Evolutionary conservation across 2,888 invertebrate genomes (phyloP), one percentile per base, ranked within the genome.

Genomic region (Lasioglossum leucozonium): DNA sequence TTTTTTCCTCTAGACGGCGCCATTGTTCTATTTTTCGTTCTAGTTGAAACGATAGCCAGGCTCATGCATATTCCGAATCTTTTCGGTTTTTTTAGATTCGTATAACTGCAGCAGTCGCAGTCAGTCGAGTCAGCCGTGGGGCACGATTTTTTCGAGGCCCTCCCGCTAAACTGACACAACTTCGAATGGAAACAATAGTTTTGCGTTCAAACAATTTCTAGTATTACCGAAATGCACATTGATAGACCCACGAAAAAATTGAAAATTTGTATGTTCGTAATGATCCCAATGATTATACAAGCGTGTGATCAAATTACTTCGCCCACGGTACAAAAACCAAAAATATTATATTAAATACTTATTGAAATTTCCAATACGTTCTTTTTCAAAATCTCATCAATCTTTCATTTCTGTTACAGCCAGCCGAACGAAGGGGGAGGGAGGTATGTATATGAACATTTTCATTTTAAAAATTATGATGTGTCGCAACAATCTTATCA

Each of bases 41-140:
- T 8, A 30, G 30, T 62, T 62, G 16, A 30, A 62, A 26, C 30
- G 30, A 62, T 62, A 62, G 30, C 16, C 62, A 62, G 30, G 30
- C 30, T 62, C 62, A 62, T 62, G 62, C 62, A 62, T 62, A 62
- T 62, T 62, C 30, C 5, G 30, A 62, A 16, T 62, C 62, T 62
- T 26, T 62, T 62, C 30, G 30, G 16, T 30, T 62, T 30, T 62
- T 62, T 30, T 26, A 62, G 30, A 30, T 18, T 30, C 62, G 16
- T 6, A 26, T 2, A 62, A 62, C 62, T 62, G 62, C 62, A 30
- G 30, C 30, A 30, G 16, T 16, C 58, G 30, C 26, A 26, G 16
- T 62, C 26, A 26, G 16, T 62, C 16, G 30, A 30, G 26, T 30
- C 30, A 30, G 11, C 30, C 62, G 30, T 62, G 16, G 16, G 2